These are phyloP conservation scores for Eupleurogrammus muticus DNA, from an alignment of 2,797 vertebrate species.

Conservation along the genomic window DNA sequence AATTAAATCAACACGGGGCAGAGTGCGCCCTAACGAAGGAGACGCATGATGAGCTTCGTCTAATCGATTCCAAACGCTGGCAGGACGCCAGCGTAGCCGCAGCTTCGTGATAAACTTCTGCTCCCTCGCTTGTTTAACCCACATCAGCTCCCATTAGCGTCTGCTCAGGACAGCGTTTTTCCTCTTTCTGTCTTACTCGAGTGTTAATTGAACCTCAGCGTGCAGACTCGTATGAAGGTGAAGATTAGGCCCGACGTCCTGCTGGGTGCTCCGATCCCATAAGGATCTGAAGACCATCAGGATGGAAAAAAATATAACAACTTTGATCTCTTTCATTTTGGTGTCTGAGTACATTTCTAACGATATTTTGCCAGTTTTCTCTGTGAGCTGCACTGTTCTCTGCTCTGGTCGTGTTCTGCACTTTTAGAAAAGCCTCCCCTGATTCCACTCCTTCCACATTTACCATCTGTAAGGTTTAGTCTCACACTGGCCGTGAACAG, in stretches of 20 bases:
- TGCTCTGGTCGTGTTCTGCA: conserved; percentile 21
- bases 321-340: not conserved
- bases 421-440: conserved; percentile 1
- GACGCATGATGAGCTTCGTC: conserved; percentile 63
- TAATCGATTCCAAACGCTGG: conserved; percentile 34
- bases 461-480: conserved; percentile 46
- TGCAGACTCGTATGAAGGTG: conserved; percentile 51
- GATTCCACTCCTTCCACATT: conserved; percentile 25
- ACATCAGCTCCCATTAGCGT: conserved; percentile 50
- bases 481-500: conserved; percentile 41
- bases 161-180: conserved; percentile 28
- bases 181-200: conserved; percentile 35
- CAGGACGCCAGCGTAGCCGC: conserved; percentile 13
- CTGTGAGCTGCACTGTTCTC: not conserved
- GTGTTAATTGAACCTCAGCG: conserved; percentile 59
- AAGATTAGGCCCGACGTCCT: conserved; percentile 60
- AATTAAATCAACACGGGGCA: conserved; percentile 64
- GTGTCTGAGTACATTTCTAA: not conserved
- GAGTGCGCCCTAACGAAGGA: conserved; percentile 59
- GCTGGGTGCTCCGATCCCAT: conserved; percentile 52
- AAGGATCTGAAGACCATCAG: conserved; percentile 23
- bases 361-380: not conserved
- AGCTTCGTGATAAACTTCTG: conserved; percentile 38
- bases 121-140: conserved; percentile 49
- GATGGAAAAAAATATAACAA: not conserved